phyloP scores from a whole-genome alignment of 2,797 vertebrate species.

The Triplophysa yarkandensis region DNA sequence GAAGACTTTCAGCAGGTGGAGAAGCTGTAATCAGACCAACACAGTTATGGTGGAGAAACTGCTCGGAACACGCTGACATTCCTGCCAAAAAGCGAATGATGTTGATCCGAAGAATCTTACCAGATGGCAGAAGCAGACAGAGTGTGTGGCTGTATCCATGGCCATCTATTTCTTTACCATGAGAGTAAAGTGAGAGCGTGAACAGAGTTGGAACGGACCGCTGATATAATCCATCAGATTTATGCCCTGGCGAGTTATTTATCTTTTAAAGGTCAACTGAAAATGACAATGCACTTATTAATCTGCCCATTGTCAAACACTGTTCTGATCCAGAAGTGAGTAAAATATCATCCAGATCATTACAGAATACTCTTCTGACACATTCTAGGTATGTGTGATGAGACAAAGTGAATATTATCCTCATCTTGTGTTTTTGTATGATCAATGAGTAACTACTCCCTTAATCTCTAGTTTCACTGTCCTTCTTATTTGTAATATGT shows the following conservation, averaged over 20 bases:
- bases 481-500: neutral
- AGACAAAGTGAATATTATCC: too few relatives aligned
- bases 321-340: too few relatives aligned
- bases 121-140: conserved; percentile 46
- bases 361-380: too few relatives aligned
- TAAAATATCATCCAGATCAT: too few relatives aligned
- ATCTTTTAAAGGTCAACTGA: neutral
- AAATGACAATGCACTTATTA: neutral
- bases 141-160: conserved; percentile 17
- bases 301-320: too few relatives aligned
- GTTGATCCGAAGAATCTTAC: conserved; percentile 36
- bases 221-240: neutral
- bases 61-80: neutral
- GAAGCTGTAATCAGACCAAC: conserved; percentile 28
- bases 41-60: conserved; percentile 31
- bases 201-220: conserved; percentile 13
- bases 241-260: neutral
- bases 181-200: conserved; percentile 18
- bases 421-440: too few relatives aligned
- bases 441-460: neutral
- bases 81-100: conserved; percentile 46
- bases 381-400: too few relatives aligned
- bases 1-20: conserved; percentile 35
- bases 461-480: neutral
- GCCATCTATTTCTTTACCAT: conserved; percentile 20